These are phyloP conservation scores for Echinarachnius parma DNA, from an alignment of 53 echinoderm and acorn worm species.

Conservation along the genomic window DNA sequence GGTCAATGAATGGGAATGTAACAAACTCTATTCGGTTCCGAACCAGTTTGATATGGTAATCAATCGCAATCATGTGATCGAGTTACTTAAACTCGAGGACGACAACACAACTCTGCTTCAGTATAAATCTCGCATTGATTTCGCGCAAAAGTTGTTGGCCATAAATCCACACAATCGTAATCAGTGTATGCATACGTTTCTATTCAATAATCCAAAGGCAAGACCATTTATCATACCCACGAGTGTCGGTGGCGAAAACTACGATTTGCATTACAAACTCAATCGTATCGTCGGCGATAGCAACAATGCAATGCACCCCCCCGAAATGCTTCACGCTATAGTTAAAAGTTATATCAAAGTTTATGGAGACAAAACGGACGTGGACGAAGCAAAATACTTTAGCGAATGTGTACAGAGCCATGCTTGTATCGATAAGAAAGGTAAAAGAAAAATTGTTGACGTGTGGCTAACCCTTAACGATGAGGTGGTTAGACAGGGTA, in stretches of 20 bases:
- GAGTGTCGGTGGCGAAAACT: background rate
- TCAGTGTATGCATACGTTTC: background rate
- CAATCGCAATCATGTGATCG: background rate
- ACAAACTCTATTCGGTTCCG: background rate
- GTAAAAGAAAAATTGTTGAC: no score
- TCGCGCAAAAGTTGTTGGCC: background rate
- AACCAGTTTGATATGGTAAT: background rate
- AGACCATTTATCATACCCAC: background rate
- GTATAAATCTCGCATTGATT: background rate
- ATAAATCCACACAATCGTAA: background rate
- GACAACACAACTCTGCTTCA: background rate
- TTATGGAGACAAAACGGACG: background rate
- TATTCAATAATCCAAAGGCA: background rate
- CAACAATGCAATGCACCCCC: slow-evolving; percentile 2
- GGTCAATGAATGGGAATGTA: background rate
- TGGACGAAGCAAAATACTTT: background rate
- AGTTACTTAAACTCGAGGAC: background rate
- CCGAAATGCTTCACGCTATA: background rate
- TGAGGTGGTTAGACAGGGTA: no score
- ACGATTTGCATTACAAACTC: background rate
- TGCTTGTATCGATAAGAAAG: background rate
- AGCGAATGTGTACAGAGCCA: background rate
- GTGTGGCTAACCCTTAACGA: no score
- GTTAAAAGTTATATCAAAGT: background rate
- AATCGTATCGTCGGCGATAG: background rate